A percentile compares a stretch with the other conserved stretches of the same genome.
These are phyloP conservation scores for Entomobrya proxima DNA, from an alignment of 2,888 invertebrate genomes.

Conservation along the genomic window DNA sequence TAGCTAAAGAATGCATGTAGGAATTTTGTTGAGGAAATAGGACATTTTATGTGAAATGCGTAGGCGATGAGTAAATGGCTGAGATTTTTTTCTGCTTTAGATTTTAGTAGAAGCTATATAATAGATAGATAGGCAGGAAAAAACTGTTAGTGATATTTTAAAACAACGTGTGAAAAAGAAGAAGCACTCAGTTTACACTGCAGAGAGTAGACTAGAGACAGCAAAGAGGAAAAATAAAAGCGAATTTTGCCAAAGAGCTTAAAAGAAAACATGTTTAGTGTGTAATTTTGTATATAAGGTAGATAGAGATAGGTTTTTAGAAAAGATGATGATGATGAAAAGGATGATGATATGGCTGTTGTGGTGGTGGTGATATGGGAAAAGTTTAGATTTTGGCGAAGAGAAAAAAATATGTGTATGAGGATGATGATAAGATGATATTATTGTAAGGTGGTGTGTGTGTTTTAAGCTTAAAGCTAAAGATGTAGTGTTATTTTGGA, in stretches of 20 bases:
- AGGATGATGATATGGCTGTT: conserved; percentile 16
- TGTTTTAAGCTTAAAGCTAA: neutral
- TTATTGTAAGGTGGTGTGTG: neutral
- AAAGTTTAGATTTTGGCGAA: conserved; percentile 20
- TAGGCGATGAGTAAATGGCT: conserved; percentile 45
- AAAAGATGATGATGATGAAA: neutral
- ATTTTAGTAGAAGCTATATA: neutral
- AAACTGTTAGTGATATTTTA: conserved; percentile 19
- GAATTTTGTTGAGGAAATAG: conserved; percentile 41
- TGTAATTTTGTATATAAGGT: neutral
- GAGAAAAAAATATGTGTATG: neutral
- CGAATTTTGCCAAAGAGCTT: neutral
- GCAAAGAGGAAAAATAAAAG: no score
- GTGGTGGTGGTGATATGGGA: neutral
- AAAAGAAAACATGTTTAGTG: no score
- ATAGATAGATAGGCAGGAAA: neutral
- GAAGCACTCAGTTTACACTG: no score
- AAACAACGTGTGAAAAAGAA: conserved; percentile 32
- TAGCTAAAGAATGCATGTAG: neutral
- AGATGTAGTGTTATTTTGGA: conserved; percentile 58
- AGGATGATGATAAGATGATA: neutral
- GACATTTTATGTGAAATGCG: conserved; percentile 51
- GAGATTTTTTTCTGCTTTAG: neutral
- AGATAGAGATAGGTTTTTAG: neutral
- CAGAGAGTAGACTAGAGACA: no score